phyloP scores from a whole-genome alignment of 2,797 vertebrate species.

The Bryconaethiops microstoma region DNA sequence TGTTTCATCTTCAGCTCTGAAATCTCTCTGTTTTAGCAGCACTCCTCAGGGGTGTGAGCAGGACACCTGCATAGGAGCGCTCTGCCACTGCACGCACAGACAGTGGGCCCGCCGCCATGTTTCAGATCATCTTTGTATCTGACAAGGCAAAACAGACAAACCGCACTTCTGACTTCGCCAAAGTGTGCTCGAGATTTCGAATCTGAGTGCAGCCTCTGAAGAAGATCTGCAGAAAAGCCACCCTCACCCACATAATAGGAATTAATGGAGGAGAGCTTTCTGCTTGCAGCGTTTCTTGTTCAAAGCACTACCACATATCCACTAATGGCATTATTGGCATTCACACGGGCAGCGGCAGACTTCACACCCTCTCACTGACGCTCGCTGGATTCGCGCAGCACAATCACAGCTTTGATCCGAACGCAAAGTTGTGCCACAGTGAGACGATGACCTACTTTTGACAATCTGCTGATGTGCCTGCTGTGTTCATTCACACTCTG shows the following conservation, averaged over 20 bases:
- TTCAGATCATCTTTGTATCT: conserved; percentile 8
- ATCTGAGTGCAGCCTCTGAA: neutral
- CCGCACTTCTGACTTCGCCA: neutral
- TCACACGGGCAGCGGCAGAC: neutral
- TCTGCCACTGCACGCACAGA: neutral
- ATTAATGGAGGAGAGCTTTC: neutral
- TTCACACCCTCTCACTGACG: neutral
- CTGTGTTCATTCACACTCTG: conserved; percentile 34
- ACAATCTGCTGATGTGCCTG: conserved; percentile 32
- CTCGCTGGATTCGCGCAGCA: conserved; percentile 30
- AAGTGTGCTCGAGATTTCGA: neutral
- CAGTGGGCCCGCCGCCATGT: neutral
- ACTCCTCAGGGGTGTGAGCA: neutral
- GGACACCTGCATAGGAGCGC: neutral
- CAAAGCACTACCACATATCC: conserved; percentile 22
- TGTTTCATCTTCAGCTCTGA: too few species aligned
- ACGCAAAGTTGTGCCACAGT: conserved; percentile 30
- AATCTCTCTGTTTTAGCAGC: neutral
- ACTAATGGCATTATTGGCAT: conserved; percentile 20
- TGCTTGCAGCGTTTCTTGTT: neutral
- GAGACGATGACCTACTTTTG: conserved; percentile 53
- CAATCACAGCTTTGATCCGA: conserved; percentile 45
- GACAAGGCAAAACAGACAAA: neutral
- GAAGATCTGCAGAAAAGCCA: neutral
- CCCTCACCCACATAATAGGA: neutral